phyloP scores from a whole-genome alignment of 2,888 invertebrate species.

The Leucophenga montana region DNA sequence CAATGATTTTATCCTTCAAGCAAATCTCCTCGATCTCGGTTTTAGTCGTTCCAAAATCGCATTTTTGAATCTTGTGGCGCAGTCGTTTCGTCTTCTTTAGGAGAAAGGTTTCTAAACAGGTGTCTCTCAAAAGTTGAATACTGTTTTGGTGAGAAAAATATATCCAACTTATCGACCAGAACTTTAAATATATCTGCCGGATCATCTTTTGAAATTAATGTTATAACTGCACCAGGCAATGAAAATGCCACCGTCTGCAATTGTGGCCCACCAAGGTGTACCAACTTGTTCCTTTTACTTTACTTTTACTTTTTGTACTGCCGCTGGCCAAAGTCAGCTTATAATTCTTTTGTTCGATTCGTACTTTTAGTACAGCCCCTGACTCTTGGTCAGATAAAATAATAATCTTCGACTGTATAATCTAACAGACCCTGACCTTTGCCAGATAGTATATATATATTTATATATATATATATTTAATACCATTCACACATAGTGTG shows the following conservation, averaged over 20 bases:
- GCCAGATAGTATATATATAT: too few relatives aligned
- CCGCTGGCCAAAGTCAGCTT: too few relatives aligned
- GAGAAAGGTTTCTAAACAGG: constrained; percentile 23
- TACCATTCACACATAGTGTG: too few relatives aligned
- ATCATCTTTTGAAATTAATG: too few relatives aligned
- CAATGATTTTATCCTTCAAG: constrained; percentile 36
- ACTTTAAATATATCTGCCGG: constrained; percentile 28
- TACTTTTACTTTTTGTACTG: too few relatives aligned
- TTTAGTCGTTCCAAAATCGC: constrained; percentile 30
- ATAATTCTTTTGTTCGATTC: too few relatives aligned
- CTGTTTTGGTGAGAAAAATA: constrained; percentile 36
- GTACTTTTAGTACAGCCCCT: too few relatives aligned
- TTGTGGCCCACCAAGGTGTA: constrained; percentile 26
- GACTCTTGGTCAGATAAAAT: too few relatives aligned
- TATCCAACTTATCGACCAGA: constrained; percentile 25
- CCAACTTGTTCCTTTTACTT: constrained; percentile 25
- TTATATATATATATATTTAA: too few relatives aligned
- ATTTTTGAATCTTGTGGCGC: constrained; percentile 35
- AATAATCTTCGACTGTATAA: too few relatives aligned
- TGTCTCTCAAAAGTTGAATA: constrained; percentile 38
- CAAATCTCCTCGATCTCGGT: constrained; percentile 30
- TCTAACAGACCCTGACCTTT: too few relatives aligned
- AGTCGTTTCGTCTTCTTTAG: constrained; percentile 52
- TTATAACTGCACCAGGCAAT: too few relatives aligned
- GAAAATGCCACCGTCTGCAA: constrained; percentile 22